Percentiles rank a stretch among this genome's conserved stretches.
These are phyloP conservation scores for Passer montanus DNA, from an alignment of 2,113 vertebrate genomes.

Conservation along the genomic window DNA sequence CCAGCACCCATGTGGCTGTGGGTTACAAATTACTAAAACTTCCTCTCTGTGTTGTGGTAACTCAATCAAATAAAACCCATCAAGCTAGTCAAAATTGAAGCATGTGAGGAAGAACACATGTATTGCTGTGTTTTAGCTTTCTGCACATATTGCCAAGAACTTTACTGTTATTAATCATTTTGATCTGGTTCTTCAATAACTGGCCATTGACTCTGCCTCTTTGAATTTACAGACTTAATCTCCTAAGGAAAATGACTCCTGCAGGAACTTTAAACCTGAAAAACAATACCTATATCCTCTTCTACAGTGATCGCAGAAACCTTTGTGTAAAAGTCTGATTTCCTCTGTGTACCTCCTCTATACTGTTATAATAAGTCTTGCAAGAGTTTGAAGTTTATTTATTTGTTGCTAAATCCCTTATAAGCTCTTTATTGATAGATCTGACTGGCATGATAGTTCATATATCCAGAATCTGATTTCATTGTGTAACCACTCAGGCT, in stretches of 20 bases:
- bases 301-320: constrained; percentile 18
- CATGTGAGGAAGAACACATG: neutral
- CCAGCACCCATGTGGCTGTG: neutral
- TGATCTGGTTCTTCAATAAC: constrained; percentile 36
- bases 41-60: neutral
- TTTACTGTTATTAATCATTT: constrained; percentile 29
- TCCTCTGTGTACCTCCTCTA: neutral
- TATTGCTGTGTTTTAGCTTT: neutral
- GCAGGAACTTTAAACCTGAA: constrained; percentile 60
- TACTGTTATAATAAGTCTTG: neutral
- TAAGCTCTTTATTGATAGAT: neutral
- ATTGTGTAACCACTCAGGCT: neutral
- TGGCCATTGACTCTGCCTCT: constrained; percentile 19
- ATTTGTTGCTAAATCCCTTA: neutral
- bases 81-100: neutral
- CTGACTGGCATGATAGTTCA: neutral
- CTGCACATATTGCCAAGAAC: neutral
- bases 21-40: neutral
- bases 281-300: constrained; percentile 34
- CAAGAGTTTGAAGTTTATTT: neutral
- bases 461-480: neutral
- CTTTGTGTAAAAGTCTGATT: constrained; percentile 13
- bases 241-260: constrained; percentile 53
- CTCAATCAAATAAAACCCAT: constrained; percentile 19
- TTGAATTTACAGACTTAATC: constrained; percentile 70